Evolutionary conservation across 92 coral and sea anemone genomes (phyloP).

Genomic region (Pocillopora meandrina): DNA sequence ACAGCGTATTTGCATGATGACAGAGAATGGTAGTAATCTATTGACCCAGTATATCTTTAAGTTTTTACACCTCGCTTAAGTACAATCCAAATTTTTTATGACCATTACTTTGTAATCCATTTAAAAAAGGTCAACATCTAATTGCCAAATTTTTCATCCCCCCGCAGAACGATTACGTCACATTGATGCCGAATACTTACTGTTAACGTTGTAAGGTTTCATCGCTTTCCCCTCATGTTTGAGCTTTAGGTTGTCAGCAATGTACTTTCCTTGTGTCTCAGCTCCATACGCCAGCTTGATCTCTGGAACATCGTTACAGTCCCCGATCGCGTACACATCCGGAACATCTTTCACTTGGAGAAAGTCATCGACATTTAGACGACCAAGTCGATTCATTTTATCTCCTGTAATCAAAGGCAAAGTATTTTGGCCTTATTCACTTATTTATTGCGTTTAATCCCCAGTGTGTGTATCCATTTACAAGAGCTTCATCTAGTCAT

Average conservation of each 20-base stretch:
- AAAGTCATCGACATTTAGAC: conserved; percentile 80
- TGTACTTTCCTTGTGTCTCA: conserved; percentile 68
- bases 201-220: conserved; percentile 71
- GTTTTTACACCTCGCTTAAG: no score
- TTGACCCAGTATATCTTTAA: no score
- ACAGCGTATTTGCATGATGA: no score
- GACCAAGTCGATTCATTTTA: conserved; percentile 81
- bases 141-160: no score
- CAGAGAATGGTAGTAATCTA: no score
- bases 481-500: no score
- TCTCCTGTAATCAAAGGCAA: conserved; percentile 49
- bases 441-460: no score
- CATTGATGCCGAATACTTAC: conserved; percentile 35
- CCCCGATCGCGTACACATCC: conserved; percentile 97
- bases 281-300: conserved; percentile 87
- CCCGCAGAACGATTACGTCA: no score
- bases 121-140: no score
- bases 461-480: no score
- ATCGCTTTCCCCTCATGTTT: conserved; percentile 82
- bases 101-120: no score
- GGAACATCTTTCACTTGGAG: conserved; percentile 80
- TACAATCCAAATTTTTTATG: no score
- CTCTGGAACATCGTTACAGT: conserved; percentile 88
- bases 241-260: conserved; percentile 74
- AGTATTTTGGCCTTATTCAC: background rate